A percentile compares a stretch with the other conserved stretches of the same genome.
Evolutionary conservation across 1,140 invertebrate genomes (phyloP).

Genomic region (Meloidogyne exigua): DNA sequence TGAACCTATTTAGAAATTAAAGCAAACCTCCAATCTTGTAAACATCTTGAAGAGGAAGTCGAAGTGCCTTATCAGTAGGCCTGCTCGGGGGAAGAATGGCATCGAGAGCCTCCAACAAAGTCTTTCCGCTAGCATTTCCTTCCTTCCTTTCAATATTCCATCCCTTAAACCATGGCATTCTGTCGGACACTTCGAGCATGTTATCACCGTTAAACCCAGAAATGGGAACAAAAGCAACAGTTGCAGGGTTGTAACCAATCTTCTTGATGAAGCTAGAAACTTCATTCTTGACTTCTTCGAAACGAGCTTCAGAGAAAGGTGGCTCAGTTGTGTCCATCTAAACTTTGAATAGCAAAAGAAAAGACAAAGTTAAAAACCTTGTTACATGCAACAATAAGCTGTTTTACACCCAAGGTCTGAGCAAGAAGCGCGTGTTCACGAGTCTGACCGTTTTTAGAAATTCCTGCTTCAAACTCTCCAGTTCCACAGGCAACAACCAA

Average conservation of each 20-base stretch:
- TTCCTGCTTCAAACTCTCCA: slow-evolving; percentile 96
- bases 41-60: slow-evolving; percentile 93
- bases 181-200: slow-evolving; percentile 52
- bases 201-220: slow-evolving; percentile 88
- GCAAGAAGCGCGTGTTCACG: slow-evolving; percentile 94
- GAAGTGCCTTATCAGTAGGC: slow-evolving; percentile 90
- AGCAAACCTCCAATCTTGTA: slow-evolving; percentile 90
- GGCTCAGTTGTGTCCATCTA: slow-evolving; percentile 95
- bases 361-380: slow-evolving; percentile 67
- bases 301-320: slow-evolving; percentile 77
- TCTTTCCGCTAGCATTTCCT: slow-evolving; percentile 82
- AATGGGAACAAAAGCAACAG: slow-evolving; percentile 94
- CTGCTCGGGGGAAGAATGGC: slow-evolving; percentile 86
- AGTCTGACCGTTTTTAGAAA: slow-evolving; percentile 97
- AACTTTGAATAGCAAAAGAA: background rate
- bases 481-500: slow-evolving; percentile 93
- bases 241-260: slow-evolving; percentile 91
- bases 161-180: slow-evolving; percentile 96
- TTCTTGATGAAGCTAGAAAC: slow-evolving; percentile 91
- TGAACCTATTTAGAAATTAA: slow-evolving; percentile 16
- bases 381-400: slow-evolving; percentile 96
- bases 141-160: slow-evolving; percentile 90
- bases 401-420: slow-evolving; percentile 95
- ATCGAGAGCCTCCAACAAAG: slow-evolving; percentile 87
- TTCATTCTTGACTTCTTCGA: slow-evolving; percentile 51